phyloP scores from a whole-genome alignment of 2,888 invertebrate species.

The Poecilobothrus nobilitatus region DNA sequence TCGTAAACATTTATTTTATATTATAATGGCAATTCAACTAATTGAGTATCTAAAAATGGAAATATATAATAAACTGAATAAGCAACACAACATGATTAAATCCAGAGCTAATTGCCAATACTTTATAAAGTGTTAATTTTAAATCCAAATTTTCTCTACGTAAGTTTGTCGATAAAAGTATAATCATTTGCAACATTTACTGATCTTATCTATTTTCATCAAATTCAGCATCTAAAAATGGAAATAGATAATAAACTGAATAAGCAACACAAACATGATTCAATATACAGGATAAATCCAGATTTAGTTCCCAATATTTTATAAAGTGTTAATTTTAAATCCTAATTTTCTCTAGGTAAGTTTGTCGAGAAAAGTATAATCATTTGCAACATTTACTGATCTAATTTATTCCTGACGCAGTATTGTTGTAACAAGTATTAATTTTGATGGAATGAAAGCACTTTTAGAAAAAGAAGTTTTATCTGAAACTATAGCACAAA shows the following conservation, averaged over 20 bases:
- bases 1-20: conserved; percentile 88
- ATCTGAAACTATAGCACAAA: conserved; percentile 60
- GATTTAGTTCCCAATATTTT: conserved; percentile 91
- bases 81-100: conserved; percentile 88
- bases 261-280: conserved; percentile 79
- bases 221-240: conserved; percentile 75
- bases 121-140: conserved; percentile 90
- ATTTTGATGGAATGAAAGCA: conserved; percentile 85
- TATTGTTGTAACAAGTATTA: conserved; percentile 78
- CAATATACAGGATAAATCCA: no score
- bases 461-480: conserved; percentile 95
- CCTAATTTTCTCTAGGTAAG: conserved; percentile 86
- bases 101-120: conserved; percentile 92
- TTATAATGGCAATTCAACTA: conserved; percentile 92
- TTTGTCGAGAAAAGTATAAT: conserved; percentile 97
- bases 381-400: conserved; percentile 91
- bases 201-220: conserved; percentile 97
- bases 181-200: conserved; percentile 95
- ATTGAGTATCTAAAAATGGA: conserved; percentile 66
- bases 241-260: background rate
- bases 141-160: conserved; percentile 92
- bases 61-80: background rate
- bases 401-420: conserved; percentile 71
- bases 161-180: conserved; percentile 91
- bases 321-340: conserved; percentile 93